phyloP scores from a whole-genome alignment of 2,797 vertebrate species.

The Alfaro cultratus region DNA sequence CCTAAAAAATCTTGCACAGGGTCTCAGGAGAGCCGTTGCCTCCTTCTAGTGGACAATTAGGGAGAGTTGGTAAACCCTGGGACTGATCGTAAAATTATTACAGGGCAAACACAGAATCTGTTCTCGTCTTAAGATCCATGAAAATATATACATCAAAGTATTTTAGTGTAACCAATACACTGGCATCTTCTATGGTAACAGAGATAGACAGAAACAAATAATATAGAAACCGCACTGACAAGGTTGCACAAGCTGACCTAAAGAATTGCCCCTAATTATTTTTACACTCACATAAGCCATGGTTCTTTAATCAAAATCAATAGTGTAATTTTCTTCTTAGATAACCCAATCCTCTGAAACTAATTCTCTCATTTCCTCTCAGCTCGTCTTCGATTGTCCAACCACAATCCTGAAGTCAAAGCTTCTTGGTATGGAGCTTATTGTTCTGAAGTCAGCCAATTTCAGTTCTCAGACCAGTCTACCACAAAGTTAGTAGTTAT shows the following conservation, averaged over 20 bases:
- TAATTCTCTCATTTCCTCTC: slow-evolving; percentile 80
- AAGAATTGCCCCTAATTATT: slow-evolving; percentile 69
- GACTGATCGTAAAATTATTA: not conserved
- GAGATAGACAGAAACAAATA: not conserved
- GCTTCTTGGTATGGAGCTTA: slow-evolving; percentile 45
- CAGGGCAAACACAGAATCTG: not conserved
- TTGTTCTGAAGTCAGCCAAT: slow-evolving; percentile 68
- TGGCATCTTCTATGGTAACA: not conserved
- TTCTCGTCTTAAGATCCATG: not conserved
- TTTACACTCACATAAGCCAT: slow-evolving; percentile 49
- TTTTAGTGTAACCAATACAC: not conserved
- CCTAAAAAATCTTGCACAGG: too few species aligned
- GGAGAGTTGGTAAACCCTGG: not conserved
- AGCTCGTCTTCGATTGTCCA: slow-evolving; percentile 77
- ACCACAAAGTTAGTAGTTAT: slow-evolving; percentile 43
- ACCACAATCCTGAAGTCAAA: slow-evolving; percentile 60
- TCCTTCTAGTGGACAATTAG: not conserved
- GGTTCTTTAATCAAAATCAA: slow-evolving; percentile 80
- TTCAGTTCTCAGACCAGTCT: slow-evolving; percentile 53
- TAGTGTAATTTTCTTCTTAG: slow-evolving; percentile 83
- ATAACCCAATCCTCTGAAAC: slow-evolving; percentile 77
- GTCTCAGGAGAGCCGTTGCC: not conserved
- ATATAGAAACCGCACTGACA: slow-evolving; percentile 8
- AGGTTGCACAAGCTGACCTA: slow-evolving; percentile 33
- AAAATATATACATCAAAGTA: not conserved